Conservation (phyloP, 2,113 vertebrate species). For the Gobio gobio region DNA sequence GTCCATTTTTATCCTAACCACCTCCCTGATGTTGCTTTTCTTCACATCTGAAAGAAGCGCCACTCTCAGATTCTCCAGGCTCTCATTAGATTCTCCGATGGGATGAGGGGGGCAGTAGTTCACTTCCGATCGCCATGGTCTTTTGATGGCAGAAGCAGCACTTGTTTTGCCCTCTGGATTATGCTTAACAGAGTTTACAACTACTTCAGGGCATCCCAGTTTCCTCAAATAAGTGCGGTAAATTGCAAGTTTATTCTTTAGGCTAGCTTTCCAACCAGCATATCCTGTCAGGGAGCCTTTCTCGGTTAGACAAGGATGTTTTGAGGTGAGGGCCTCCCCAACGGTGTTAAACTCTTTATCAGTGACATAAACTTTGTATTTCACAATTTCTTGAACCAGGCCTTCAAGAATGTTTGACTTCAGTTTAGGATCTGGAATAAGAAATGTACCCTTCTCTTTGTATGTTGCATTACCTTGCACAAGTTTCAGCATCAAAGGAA, state of each 20-base stretch:
- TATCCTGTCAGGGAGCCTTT: constrained; percentile 51
- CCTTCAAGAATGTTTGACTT: constrained; percentile 51
- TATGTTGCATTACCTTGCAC: constrained; percentile 27
- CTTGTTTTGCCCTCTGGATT: constrained; percentile 35
- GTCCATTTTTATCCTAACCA: too few relatives aligned
- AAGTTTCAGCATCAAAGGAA: constrained; percentile 49
- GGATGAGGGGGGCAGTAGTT: too few relatives aligned
- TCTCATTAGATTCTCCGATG: too few relatives aligned
- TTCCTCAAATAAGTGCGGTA: constrained; percentile 55
- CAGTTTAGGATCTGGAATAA: constrained; percentile 51
- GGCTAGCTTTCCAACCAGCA: constrained; percentile 35
- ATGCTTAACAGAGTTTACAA: constrained; percentile 47
- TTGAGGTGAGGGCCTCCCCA: constrained; percentile 44
- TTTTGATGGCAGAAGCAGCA: too few relatives aligned
- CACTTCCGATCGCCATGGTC: too few relatives aligned
- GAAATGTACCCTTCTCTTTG: constrained; percentile 33
- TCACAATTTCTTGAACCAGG: constrained; percentile 47
- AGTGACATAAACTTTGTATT: constrained; percentile 40
- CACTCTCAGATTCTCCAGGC: too few relatives aligned
- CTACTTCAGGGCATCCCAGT: constrained; percentile 51
- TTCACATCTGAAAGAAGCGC: too few relatives aligned
- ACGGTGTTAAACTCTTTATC: constrained; percentile 45
- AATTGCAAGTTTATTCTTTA: constrained; percentile 55
- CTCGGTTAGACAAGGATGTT: constrained; percentile 49
- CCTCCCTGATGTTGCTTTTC: too few relatives aligned